A percentile compares a stretch with the other conserved stretches of the same genome.
phyloP scores from a whole-genome alignment of 2,797 vertebrate species.

The Glossophaga mutica region DNA sequence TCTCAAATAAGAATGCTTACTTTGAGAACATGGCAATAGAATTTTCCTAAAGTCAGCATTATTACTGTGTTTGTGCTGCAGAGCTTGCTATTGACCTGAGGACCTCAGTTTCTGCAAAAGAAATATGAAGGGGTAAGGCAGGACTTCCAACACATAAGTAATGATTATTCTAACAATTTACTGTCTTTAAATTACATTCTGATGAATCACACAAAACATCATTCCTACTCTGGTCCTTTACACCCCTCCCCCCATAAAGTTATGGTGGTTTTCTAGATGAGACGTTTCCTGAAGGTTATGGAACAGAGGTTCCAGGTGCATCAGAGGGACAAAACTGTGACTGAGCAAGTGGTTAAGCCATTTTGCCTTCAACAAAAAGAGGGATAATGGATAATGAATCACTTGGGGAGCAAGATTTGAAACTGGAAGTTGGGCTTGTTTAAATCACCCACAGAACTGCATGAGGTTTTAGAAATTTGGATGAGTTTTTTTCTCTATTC shows the following conservation, averaged over 20 bases:
- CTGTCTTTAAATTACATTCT: neutral
- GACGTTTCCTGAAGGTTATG: conserved; percentile 9
- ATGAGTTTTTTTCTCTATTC: neutral
- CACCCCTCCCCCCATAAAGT: neutral
- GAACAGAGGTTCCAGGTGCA: neutral
- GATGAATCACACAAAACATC: neutral
- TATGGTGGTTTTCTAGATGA: conserved; percentile 16
- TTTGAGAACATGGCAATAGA: neutral
- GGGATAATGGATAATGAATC: neutral
- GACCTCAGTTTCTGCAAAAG: conserved; percentile 8
- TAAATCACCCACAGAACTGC: neutral
- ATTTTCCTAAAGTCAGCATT: neutral
- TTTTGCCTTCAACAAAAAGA: neutral
- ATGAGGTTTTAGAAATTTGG: neutral
- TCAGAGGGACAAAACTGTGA: neutral
- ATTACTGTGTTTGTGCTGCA: neutral
- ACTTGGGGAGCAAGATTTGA: neutral
- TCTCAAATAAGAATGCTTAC: neutral
- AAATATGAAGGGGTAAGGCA: neutral
- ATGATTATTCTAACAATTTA: neutral
- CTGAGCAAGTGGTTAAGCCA: neutral
- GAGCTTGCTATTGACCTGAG: neutral
- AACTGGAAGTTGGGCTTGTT: neutral
- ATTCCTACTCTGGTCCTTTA: neutral
- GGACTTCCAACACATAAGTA: neutral